Percentiles rank a stretch among this genome's conserved stretches.
These are phyloP conservation scores for Patella vulgata DNA, from an alignment of 1,140 invertebrate species.

Conservation along the genomic window DNA sequence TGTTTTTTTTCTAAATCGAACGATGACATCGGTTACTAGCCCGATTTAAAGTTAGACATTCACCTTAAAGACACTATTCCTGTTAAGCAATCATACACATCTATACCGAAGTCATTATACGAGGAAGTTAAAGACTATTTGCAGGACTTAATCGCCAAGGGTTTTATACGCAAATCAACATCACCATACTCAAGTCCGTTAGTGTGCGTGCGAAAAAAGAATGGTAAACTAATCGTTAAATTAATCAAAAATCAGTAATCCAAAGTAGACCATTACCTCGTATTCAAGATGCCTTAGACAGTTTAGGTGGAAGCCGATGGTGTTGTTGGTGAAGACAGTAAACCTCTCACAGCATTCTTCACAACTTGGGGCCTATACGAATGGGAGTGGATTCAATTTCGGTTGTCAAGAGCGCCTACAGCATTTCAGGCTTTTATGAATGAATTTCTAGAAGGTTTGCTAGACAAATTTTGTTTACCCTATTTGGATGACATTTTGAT, in stretches of 20 bases:
- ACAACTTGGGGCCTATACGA: conserved; percentile 25
- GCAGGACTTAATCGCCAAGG: conserved; percentile 13
- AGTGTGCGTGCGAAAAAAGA: conserved; percentile 31
- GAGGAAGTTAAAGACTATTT: conserved; percentile 31
- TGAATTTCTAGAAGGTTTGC: conserved; percentile 10
- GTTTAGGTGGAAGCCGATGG: conserved; percentile 16
- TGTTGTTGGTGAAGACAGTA: conserved; percentile 18
- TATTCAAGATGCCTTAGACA: conserved; percentile 25
- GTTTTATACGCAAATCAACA: conserved; percentile 13
- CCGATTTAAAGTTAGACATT: conserved; percentile 24
- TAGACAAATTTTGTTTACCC: conserved; percentile 17
- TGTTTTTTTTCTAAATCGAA: conserved; percentile 19
- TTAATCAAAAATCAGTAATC: conserved; percentile 18
- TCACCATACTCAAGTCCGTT: conserved; percentile 19
- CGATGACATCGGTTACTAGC: conserved; percentile 19
- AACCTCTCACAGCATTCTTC: conserved; percentile 28
- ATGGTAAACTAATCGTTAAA: conserved; percentile 10
- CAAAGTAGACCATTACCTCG: conserved; percentile 15
- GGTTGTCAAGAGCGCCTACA: conserved; percentile 27
- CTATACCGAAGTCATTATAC: conserved; percentile 14
- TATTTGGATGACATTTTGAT: conserved; percentile 38
- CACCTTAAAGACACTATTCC: conserved; percentile 20
- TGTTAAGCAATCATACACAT: conserved; percentile 10
- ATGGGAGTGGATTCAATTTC: conserved; percentile 33
- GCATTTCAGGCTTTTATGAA: conserved; percentile 33